Percentiles rank a stretch among this genome's conserved stretches.
Conservation (phyloP, 2,797 vertebrate genomes). For the Crenichthys baileyi region DNA sequence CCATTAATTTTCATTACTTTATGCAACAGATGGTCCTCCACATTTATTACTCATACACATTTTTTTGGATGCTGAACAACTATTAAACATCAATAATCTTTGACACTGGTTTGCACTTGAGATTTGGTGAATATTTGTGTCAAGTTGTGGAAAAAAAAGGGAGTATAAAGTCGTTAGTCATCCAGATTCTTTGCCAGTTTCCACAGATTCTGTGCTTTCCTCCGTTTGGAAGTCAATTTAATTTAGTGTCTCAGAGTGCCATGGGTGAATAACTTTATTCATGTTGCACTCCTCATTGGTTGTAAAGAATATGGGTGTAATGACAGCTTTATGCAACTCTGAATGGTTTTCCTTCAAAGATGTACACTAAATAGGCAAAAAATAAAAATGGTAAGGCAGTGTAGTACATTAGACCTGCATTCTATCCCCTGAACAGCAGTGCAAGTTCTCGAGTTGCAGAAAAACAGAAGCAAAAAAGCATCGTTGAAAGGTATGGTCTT, state of each 20-base stretch:
- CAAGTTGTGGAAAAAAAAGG: slow-evolving; percentile 9
- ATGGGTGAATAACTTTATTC: slow-evolving; percentile 3
- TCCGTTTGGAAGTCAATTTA: slow-evolving; percentile 19
- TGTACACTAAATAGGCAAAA: background rate
- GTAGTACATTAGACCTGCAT: background rate
- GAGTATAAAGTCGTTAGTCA: slow-evolving; percentile 4
- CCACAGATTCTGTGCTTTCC: slow-evolving; percentile 17
- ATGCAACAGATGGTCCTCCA: background rate
- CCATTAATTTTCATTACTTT: slow-evolving; percentile 1
- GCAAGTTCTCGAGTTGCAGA: background rate
- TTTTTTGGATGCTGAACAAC: slow-evolving; percentile 14
- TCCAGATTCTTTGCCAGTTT: slow-evolving; percentile 36
- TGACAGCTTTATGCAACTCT: background rate
- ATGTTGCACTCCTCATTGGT: background rate
- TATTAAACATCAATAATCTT: slow-evolving; percentile 19
- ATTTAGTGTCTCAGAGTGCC: slow-evolving; percentile 1
- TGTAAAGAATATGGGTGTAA: background rate
- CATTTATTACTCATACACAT: slow-evolving; percentile 3
- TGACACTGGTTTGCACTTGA: slow-evolving; percentile 18
- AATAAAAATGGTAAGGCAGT: background rate
- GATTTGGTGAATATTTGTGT: slow-evolving; percentile 14
- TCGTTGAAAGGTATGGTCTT: too few species aligned
- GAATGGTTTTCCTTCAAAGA: slow-evolving; percentile 4
- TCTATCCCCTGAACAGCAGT: background rate
- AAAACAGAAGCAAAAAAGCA: background rate